These are phyloP conservation scores for Piaya cayana DNA, from an alignment of 2,113 vertebrate species.

Conservation along the genomic window DNA sequence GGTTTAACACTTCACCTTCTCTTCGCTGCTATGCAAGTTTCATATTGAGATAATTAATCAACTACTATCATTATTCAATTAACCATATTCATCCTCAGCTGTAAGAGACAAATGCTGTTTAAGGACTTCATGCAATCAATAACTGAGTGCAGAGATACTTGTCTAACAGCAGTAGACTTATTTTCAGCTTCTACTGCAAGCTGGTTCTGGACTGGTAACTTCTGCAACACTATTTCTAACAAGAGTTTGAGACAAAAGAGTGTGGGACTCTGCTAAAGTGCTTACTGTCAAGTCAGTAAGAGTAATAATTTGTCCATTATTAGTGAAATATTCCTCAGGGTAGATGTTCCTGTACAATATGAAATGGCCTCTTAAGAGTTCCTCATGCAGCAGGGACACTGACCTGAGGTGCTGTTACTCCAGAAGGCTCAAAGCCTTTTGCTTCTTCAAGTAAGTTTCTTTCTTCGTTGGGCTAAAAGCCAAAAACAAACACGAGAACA, in stretches of 20 bases:
- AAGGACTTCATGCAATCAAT: not conserved
- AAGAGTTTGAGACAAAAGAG: not conserved
- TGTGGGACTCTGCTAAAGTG: not conserved
- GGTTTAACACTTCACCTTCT: not conserved
- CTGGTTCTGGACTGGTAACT: not conserved
- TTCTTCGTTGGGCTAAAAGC: slow-evolving; percentile 93
- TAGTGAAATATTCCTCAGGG: not conserved
- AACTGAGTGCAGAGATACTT: not conserved
- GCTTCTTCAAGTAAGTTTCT: slow-evolving; percentile 94
- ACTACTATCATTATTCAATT: not conserved
- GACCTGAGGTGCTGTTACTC: slow-evolving; percentile 74
- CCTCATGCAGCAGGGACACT: slow-evolving; percentile 16
- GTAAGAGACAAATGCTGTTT: not conserved
- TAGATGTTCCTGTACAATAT: not conserved
- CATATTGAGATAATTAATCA: not conserved
- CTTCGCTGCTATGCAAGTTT: not conserved
- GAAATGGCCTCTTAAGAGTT: not conserved
- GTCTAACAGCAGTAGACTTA: no score
- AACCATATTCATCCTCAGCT: not conserved
- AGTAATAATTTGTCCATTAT: not conserved
- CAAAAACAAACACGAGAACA: not conserved
- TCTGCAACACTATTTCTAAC: not conserved
- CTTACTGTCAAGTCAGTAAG: not conserved
- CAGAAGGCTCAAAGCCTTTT: slow-evolving; percentile 84
- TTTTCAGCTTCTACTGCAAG: not conserved